Conservation (phyloP, 2,113 vertebrate species). For the Marcusenius ussheri region DNA sequence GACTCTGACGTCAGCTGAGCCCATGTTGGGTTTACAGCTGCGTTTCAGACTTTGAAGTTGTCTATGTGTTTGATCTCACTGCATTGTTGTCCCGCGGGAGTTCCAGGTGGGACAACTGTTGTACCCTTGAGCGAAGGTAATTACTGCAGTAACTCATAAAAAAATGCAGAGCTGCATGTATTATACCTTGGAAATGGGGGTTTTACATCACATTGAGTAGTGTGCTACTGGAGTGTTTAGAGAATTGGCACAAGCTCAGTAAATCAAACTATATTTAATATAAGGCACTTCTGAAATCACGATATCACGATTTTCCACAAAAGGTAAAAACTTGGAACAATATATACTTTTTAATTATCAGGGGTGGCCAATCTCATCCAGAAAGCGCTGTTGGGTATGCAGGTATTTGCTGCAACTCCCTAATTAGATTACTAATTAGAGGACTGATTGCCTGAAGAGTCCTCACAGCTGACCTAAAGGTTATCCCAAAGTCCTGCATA, state of each 20-base stretch:
- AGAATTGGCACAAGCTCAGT: neutral
- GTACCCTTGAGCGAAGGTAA: constrained; percentile 5
- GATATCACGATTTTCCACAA: neutral
- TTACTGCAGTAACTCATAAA: neutral
- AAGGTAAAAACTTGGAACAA: neutral
- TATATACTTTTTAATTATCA: neutral
- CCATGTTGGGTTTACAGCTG: neutral
- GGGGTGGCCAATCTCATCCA: neutral
- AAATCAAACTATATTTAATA: neutral
- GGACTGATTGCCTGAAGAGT: neutral
- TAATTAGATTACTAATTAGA: neutral
- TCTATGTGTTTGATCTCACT: constrained; percentile 9
- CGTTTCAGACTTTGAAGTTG: neutral
- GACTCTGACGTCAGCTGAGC: neutral
- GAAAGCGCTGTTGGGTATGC: neutral
- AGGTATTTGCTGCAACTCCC: neutral
- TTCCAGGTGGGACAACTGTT: constrained; percentile 11
- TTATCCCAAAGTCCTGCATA: neutral
- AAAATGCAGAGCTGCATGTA: neutral
- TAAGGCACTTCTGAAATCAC: neutral
- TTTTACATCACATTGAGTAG: neutral
- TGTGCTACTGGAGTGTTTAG: neutral
- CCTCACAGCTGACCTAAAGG: neutral
- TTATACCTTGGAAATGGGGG: neutral
- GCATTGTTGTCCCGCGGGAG: neutral